Percentiles rank a stretch among this genome's conserved stretches.
Conservation (phyloP, 2,888 invertebrate genomes). For the Silvanus unidentatus region DNA sequence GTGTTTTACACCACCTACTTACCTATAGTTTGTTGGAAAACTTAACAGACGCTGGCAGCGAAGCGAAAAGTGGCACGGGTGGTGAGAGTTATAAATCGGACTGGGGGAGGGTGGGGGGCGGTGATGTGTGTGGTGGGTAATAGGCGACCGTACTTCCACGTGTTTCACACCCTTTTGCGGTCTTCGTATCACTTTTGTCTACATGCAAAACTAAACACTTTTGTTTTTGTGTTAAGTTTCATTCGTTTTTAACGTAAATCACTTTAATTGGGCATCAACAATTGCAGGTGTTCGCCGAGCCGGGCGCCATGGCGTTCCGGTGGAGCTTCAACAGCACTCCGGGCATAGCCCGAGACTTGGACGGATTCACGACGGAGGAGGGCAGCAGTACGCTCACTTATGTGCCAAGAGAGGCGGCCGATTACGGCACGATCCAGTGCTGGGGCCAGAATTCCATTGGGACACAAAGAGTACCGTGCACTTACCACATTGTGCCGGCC, state of each 20-base stretch:
- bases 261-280: not conserved
- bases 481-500: conserved; percentile 70
- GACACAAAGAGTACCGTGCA: conserved; percentile 63
- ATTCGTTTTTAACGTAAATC: conserved; percentile 2
- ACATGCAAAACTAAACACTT: too few species aligned
- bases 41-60: not conserved
- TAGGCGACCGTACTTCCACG: too few species aligned
- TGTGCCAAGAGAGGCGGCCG: conserved; percentile 54
- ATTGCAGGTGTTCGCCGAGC: conserved; percentile 64
- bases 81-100: too few species aligned
- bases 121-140: too few species aligned
- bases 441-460: conserved; percentile 68
- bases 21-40: not conserved
- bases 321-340: conserved; percentile 66
- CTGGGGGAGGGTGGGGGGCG: too few species aligned
- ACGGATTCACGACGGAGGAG: conserved; percentile 40
- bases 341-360: conserved; percentile 44
- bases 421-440: conserved; percentile 75
- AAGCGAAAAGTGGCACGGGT: too few species aligned
- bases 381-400: conserved; percentile 48
- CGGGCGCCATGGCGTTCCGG: conserved; percentile 56
- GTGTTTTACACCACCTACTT: not conserved
- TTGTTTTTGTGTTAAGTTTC: too few species aligned
- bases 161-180: too few species aligned
- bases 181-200: too few species aligned